Conservation (phyloP, 2,888 invertebrate species). For the Papilio elwesi region DNA sequence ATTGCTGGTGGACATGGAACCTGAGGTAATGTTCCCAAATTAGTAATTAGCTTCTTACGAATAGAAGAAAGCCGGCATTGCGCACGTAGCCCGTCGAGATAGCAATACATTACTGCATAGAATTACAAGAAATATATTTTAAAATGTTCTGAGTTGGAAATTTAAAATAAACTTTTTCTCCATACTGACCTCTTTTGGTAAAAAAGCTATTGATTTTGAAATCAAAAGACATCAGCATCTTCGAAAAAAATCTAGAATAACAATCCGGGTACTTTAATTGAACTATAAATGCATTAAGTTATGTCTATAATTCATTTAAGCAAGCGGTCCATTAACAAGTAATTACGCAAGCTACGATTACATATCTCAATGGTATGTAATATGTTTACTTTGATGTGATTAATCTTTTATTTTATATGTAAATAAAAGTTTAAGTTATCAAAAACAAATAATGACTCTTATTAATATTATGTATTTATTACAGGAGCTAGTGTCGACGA, state of each 20-base stretch:
- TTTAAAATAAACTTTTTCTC: not conserved
- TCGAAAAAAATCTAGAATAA: too few relatives aligned
- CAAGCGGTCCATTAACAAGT: not conserved
- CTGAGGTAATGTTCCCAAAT: slow-evolving; percentile 81
- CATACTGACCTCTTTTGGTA: not conserved
- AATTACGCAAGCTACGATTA: not conserved
- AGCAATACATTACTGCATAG: too few relatives aligned
- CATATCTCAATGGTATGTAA: not conserved
- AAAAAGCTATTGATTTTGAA: too few relatives aligned
- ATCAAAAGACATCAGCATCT: too few relatives aligned
- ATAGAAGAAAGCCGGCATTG: not conserved
- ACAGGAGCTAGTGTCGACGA: slow-evolving; percentile 89
- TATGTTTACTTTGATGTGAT: not conserved
- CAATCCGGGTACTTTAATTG: too few relatives aligned
- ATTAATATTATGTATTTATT: slow-evolving; percentile 35
- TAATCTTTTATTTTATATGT: not conserved
- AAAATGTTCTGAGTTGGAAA: too few relatives aligned
- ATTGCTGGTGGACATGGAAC: slow-evolving; percentile 91
- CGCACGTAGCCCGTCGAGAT: too few relatives aligned
- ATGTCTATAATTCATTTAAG: not conserved
- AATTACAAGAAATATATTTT: too few relatives aligned
- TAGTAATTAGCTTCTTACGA: not conserved
- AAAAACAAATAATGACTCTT: slow-evolving; percentile 26
- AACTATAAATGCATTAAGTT: too few relatives aligned
- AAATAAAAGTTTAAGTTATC: not conserved